Conservation (phyloP, 1,140 invertebrate genomes). For the Camponotus vicinus region DNA sequence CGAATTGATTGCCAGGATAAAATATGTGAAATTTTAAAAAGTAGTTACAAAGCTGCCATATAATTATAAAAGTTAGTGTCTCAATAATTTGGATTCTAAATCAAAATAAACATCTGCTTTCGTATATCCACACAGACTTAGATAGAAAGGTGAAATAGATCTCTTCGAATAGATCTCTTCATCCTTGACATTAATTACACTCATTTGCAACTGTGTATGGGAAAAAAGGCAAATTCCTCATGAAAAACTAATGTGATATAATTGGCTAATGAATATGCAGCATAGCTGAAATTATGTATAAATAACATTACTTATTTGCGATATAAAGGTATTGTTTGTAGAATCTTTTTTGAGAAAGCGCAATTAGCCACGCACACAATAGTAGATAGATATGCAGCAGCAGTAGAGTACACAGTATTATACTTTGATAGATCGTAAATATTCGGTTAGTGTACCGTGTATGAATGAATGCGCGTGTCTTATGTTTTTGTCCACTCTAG, state of each 20-base stretch:
- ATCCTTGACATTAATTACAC: constrained; percentile 31
- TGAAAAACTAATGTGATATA: constrained; percentile 53
- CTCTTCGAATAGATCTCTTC: constrained; percentile 21
- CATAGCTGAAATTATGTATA: constrained; percentile 32
- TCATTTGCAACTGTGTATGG: constrained; percentile 4
- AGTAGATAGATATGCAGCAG: not conserved
- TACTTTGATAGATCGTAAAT: constrained; percentile 6
- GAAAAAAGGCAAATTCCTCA: not conserved
- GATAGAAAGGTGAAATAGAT: constrained; percentile 25
- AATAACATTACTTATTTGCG: constrained; percentile 23
- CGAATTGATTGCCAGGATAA: constrained; percentile 43
- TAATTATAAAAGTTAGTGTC: constrained; percentile 52
- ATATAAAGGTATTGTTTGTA: constrained; percentile 8
- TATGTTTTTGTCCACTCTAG: constrained; percentile 61
- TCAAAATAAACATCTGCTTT: not conserved
- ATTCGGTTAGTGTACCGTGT: constrained; percentile 16
- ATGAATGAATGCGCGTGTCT: constrained; percentile 18
- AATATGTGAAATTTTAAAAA: constrained; percentile 42
- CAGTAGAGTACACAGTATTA: constrained; percentile 21
- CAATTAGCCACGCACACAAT: constrained; percentile 19
- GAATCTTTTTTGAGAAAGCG: not conserved
- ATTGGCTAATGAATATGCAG: constrained; percentile 35
- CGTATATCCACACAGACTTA: not conserved
- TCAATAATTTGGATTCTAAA: constrained; percentile 49
- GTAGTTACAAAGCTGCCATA: constrained; percentile 63